phyloP scores from a whole-genome alignment of 2,113 vertebrate genomes.

The Bos javanicus region DNA sequence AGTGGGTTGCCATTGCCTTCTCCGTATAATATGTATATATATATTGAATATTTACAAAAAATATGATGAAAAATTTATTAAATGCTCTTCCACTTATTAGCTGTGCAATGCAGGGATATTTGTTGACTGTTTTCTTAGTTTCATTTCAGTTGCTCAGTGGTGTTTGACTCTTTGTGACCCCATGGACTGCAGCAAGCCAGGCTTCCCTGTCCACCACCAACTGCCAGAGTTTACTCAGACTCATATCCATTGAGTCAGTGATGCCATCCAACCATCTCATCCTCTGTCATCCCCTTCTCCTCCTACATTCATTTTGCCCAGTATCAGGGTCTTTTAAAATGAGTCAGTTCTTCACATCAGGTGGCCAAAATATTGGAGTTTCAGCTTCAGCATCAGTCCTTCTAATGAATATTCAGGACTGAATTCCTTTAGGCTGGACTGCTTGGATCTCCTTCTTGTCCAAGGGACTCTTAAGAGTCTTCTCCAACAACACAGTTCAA shows the following conservation, averaged over 20 bases:
- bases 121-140: neutral
- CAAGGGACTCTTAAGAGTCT: neutral
- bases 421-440: neutral
- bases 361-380: neutral
- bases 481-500: neutral
- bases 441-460: neutral
- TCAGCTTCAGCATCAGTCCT: neutral
- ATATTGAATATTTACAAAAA: neutral
- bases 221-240: neutral
- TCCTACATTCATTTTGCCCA: neutral
- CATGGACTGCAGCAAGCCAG: neutral
- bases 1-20: no score
- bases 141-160: accelerated
- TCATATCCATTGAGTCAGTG: neutral
- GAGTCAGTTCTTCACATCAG: neutral
- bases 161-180: neutral
- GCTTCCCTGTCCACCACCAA: neutral
- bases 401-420: neutral
- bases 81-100: neutral
- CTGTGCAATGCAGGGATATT: neutral
- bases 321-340: neutral
- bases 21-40: no score
- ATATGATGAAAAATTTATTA: neutral
- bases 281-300: neutral
- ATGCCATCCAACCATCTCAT: neutral